Conservation (phyloP, 2,888 invertebrate genomes). For the Netelia inedita region DNA sequence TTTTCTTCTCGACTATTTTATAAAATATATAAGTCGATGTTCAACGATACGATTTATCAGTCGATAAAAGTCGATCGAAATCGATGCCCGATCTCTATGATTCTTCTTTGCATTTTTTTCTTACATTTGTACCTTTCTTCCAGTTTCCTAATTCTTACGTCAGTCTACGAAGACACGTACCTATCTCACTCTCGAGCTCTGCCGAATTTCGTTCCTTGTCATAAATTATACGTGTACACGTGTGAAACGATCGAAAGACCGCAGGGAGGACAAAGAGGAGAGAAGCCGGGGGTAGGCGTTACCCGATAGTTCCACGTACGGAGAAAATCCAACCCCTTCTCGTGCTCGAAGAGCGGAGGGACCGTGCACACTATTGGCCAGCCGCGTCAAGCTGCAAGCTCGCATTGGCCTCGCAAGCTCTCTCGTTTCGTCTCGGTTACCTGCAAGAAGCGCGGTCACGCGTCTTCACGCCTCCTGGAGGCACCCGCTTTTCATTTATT, state of each 20-base stretch:
- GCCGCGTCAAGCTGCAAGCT: slow-evolving; percentile 61
- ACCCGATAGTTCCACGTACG: slow-evolving; percentile 65
- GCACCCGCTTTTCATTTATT: slow-evolving; percentile 54
- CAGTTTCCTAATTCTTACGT: not conserved
- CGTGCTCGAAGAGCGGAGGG: slow-evolving; percentile 56
- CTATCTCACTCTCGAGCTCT: not conserved
- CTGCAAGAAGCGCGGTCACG: slow-evolving; percentile 20
- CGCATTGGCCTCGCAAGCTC: slow-evolving; percentile 68
- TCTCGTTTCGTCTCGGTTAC: slow-evolving; percentile 26
- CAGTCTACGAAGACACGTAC: slow-evolving; percentile 28
- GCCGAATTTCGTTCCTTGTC: not conserved
- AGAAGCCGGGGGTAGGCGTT: slow-evolving; percentile 66
- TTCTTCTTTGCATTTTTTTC: not conserved
- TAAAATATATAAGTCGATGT: no score
- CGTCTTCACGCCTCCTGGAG: slow-evolving; percentile 51
- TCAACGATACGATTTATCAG: not conserved
- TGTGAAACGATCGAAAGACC: slow-evolving; percentile 26
- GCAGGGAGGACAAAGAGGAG: slow-evolving; percentile 41
- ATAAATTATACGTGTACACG: not conserved
- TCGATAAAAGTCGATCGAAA: not conserved
- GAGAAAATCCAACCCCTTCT: slow-evolving; percentile 68
- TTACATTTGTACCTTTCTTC: not conserved
- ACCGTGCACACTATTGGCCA: slow-evolving; percentile 63
- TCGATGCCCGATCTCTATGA: not conserved
- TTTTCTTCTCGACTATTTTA: no score